A percentile compares a stretch with the other conserved stretches of the same genome.
Conservation (phyloP, 2,888 invertebrate species). For the Meiosimyza platycephala region DNA sequence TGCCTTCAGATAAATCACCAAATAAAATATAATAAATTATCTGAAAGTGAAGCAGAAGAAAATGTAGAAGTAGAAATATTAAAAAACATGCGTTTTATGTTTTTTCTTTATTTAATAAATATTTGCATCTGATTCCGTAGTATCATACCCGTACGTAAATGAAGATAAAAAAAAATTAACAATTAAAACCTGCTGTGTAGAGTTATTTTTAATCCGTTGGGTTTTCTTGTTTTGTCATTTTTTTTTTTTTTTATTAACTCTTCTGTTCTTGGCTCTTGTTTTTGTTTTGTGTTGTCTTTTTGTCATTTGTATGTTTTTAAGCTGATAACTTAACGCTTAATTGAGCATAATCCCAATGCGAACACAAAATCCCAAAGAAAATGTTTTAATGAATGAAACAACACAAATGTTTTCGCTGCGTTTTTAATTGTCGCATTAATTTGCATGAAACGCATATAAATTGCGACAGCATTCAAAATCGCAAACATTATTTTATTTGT, state of each 20-base stretch:
- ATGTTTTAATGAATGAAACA: slow-evolving; percentile 25
- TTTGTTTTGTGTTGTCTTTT: background rate
- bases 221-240: no score
- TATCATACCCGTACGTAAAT: background rate
- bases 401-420: background rate
- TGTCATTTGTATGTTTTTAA: background rate
- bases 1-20: slow-evolving; percentile 4
- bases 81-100: background rate
- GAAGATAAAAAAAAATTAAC: background rate
- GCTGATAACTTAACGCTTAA: slow-evolving; percentile 26
- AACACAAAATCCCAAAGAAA: background rate
- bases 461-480: no score
- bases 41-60: background rate
- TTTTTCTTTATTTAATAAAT: background rate
- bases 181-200: slow-evolving; percentile 23
- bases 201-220: slow-evolving; percentile 19
- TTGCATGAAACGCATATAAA: background rate
- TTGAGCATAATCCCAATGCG: slow-evolving; percentile 13
- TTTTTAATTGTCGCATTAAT: slow-evolving; percentile 4
- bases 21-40: slow-evolving; percentile 7
- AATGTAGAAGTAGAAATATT: background rate
- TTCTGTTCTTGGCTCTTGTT: background rate
- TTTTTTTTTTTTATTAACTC: background rate
- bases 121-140: background rate
- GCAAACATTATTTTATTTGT: no score